A percentile compares a stretch with the other conserved stretches of the same genome.
Conservation (phyloP, 2,888 invertebrate genomes). For the Cerceris rybyensis region DNA sequence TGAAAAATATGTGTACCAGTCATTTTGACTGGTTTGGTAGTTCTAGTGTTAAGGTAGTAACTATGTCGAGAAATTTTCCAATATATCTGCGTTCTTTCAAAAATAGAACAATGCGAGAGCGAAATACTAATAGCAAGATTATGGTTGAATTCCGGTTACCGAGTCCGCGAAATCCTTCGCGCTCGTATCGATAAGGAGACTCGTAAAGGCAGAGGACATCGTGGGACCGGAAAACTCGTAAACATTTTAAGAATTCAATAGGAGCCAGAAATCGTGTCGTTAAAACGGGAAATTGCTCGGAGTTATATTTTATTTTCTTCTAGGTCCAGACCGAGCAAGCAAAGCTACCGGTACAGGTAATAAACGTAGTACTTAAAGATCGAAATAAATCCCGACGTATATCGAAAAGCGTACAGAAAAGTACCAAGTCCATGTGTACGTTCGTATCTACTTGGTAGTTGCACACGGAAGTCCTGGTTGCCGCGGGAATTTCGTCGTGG, state of each 20-base stretch:
- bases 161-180: slow-evolving; percentile 18
- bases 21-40: no score
- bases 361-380: slow-evolving; percentile 49
- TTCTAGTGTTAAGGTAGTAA: no score
- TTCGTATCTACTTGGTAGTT: no score
- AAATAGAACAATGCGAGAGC: not conserved
- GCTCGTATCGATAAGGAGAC: slow-evolving; percentile 18
- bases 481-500: slow-evolving; percentile 19
- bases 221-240: slow-evolving; percentile 31
- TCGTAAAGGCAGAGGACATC: slow-evolving; percentile 33
- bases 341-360: slow-evolving; percentile 36
- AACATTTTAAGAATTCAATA: slow-evolving; percentile 54
- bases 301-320: slow-evolving; percentile 49
- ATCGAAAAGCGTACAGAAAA: not conserved
- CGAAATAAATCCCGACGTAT: slow-evolving; percentile 33
- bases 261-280: slow-evolving; percentile 40
- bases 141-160: not conserved
- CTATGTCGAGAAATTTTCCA: no score
- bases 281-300: slow-evolving; percentile 41
- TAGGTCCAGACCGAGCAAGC: slow-evolving; percentile 1
- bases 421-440: no score
- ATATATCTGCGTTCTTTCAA: no score
- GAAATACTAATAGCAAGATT: not conserved
- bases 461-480: not conserved
- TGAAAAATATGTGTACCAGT: no score